Base-by-base conservation (phyloP, 2,888 invertebrate species). In the Dasysyrphus tricinctus region DNA sequence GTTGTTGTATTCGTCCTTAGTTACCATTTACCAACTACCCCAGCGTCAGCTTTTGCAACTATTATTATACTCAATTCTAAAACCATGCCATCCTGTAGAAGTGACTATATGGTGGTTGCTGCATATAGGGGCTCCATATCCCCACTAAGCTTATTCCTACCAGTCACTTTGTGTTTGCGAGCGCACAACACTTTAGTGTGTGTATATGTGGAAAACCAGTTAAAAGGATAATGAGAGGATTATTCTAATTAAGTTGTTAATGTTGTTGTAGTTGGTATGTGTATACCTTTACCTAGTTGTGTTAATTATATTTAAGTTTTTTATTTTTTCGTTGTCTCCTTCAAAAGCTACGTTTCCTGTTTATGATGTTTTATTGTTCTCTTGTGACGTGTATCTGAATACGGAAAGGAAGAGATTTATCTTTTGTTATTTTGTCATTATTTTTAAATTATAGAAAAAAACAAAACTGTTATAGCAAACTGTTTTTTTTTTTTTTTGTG, bases 191-290 rank as follows among this genome's bases (percentile, higher is more conserved):
- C 65, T 65, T n/a, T 54, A 74, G 29, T 32, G 11, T 42, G 12
- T 32, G 37, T 51, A 56, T 39, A 37, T 74, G 42, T 49, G 75
- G 32, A 70, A 63, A 82, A 61, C 72, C 69, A 78, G 16, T 82
- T 86, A 78, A 78, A 78, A 67, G 86, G 86, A 86, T 86, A 86
- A 86, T 82, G 82, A 75, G 54, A 54, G 78, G 86, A 86, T 86
- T 82, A 86, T 82, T 79, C 82, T 82, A 86, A 82, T 86, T 86
- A 86, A 86, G 86, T 82, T 86, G 86, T 82, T 82, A 82, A 86
- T 86, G 86, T 79, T 77, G 81, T 77, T 77, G 81, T 77, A 74
- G 76, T 56, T 47, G 11, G n/a, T 8, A 29, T 24, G 9, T 19
- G 9, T 12, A 12, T 51, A 51, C 51, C 51, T 51, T 54, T 65